Conservation (phyloP, 2,888 invertebrate genomes). For the Auanema sp. region DNA sequence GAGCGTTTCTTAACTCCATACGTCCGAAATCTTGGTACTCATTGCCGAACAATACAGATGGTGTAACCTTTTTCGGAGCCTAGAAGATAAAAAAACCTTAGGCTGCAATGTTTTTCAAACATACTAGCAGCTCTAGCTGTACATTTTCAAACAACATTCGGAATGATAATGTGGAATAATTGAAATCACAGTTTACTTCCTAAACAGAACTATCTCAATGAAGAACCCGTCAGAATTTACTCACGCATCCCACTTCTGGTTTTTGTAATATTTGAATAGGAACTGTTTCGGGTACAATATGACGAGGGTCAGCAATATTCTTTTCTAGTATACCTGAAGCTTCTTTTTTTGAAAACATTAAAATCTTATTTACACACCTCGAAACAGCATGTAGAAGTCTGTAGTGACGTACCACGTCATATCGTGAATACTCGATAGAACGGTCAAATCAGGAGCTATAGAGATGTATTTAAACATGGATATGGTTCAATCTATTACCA, state of each 20-base stretch:
- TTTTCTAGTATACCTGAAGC: slow-evolving; percentile 66
- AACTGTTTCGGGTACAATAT: slow-evolving; percentile 57
- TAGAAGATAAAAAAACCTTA: slow-evolving; percentile 6
- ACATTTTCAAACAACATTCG: slow-evolving; percentile 67
- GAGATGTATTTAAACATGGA: too few relatives aligned
- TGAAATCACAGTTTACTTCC: slow-evolving; percentile 31
- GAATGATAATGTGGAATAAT: slow-evolving; percentile 66
- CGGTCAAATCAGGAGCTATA: slow-evolving; percentile 53
- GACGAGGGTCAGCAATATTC: slow-evolving; percentile 67
- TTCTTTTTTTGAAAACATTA: background rate
- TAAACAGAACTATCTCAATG: slow-evolving; percentile 3
- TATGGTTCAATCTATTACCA: too few relatives aligned
- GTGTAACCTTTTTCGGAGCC: slow-evolving; percentile 7
- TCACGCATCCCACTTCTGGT: slow-evolving; percentile 36
- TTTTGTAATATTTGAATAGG: slow-evolving; percentile 56
- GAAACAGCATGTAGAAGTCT: slow-evolving; percentile 53
- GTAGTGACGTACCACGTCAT: slow-evolving; percentile 46
- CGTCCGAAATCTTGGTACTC: slow-evolving; percentile 59
- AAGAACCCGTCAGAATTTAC: slow-evolving; percentile 7
- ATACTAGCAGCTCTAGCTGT: slow-evolving; percentile 41
- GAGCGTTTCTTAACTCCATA: slow-evolving; percentile 65
- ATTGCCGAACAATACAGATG: background rate
- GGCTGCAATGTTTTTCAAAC: background rate
- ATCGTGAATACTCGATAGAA: slow-evolving; percentile 29
- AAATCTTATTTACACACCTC: slow-evolving; percentile 28